phyloP scores from a whole-genome alignment of 2,113 vertebrate genomes.

The Lasiurus cinereus region DNA sequence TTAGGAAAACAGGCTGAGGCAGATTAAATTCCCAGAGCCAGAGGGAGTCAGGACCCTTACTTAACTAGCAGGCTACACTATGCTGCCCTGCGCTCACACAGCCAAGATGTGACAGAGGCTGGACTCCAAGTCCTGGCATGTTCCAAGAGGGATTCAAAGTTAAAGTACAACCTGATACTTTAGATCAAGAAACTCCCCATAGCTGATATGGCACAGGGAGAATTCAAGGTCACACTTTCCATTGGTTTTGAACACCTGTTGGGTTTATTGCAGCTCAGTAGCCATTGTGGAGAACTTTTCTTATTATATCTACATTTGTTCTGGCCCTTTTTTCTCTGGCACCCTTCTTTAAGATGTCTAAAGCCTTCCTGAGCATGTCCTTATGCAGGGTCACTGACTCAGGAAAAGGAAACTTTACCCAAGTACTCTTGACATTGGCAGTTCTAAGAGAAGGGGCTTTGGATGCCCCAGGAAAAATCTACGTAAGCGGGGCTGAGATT shows the following conservation, averaged over 20 bases:
- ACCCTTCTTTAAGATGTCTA: not conserved
- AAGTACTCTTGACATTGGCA: not conserved
- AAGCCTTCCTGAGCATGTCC: not conserved
- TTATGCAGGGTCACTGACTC: conserved; percentile 29
- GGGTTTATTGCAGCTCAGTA: not conserved
- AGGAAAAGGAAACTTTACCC: conserved; percentile 29
- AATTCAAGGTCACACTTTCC: conserved; percentile 46
- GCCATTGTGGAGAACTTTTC: not conserved
- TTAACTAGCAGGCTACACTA: not conserved
- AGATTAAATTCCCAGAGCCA: not conserved
- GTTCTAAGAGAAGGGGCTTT: not conserved
- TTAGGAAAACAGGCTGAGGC: not conserved
- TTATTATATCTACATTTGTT: not conserved
- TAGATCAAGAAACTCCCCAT: conserved; percentile 42
- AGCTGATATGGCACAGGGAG: not conserved
- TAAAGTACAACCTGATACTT: conserved; percentile 64
- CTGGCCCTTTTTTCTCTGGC: not conserved
- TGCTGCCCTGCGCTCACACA: not conserved
- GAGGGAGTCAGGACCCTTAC: not conserved
- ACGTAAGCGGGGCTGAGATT: not conserved
- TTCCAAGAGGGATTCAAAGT: conserved; percentile 45
- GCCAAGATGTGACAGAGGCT: not conserved
- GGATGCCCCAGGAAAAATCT: not conserved
- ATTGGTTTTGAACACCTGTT: not conserved
- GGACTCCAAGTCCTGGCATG: not conserved